Conservation (phyloP, 2,113 vertebrate genomes). For the Empidonax alnorum region DNA sequence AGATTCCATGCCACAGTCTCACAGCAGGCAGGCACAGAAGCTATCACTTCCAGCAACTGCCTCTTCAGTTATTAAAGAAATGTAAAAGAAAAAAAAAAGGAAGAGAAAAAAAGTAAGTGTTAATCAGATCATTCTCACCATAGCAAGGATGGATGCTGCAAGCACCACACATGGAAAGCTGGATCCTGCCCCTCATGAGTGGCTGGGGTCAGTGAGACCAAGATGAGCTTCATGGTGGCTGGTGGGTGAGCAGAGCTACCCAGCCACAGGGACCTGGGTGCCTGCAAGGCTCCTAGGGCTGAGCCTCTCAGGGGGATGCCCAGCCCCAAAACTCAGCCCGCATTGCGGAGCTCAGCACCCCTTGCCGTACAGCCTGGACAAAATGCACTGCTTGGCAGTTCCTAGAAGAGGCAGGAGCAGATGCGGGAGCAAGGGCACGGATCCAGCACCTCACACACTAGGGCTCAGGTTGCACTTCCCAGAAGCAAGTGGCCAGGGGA, state of each 20-base stretch:
- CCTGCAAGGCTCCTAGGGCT: neutral
- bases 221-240: neutral
- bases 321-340: neutral
- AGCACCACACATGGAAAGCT: neutral
- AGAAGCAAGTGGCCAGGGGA: neutral
- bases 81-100: neutral
- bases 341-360: neutral
- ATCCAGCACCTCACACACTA: neutral
- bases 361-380: neutral
- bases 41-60: neutral
- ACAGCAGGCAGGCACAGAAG: neutral
- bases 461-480: constrained; percentile 37
- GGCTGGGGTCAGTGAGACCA: neutral
- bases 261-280: neutral
- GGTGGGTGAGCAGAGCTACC: neutral
- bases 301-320: neutral
- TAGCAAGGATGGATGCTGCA: neutral
- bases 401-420: neutral
- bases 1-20: neutral
- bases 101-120: rapidly evolving
- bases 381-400: neutral
- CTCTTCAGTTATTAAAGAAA: constrained; percentile 3
- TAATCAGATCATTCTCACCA: neutral
- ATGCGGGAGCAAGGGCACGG: neutral
- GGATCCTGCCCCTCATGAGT: rapidly evolving